Percentiles rank a stretch among this genome's conserved stretches.
Evolutionary conservation across 2,113 vertebrate species (phyloP).

Genomic region (Muntiacus reevesi): DNA sequence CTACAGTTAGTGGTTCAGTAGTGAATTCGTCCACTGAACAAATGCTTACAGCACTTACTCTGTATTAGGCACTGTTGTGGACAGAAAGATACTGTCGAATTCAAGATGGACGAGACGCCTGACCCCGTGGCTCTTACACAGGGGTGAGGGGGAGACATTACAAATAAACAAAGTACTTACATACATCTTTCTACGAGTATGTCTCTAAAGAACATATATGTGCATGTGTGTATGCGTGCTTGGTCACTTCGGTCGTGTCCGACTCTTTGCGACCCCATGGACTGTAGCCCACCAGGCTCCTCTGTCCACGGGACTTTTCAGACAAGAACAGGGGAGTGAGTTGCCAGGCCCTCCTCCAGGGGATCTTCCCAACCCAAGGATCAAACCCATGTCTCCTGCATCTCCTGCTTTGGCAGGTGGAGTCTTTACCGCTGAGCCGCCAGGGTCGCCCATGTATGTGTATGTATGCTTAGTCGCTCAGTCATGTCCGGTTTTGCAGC

Average conservation of each 20-base stretch:
- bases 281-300: background rate
- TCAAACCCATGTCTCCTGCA: background rate
- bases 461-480: background rate
- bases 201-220: background rate
- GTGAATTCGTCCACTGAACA: background rate
- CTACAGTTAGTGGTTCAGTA: background rate
- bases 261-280: background rate
- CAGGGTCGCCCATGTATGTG: background rate
- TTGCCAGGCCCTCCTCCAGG: background rate
- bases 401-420: background rate
- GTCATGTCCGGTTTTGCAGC: background rate
- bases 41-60: background rate
- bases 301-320: background rate
- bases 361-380: background rate
- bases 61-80: background rate
- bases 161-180: background rate
- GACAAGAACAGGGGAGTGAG: background rate
- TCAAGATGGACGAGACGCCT: background rate
- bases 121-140: background rate
- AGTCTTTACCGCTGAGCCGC: background rate
- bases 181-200: too few relatives aligned
- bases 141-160: background rate
- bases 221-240: background rate
- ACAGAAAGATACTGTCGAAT: background rate
- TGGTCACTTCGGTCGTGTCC: background rate